phyloP scores from a whole-genome alignment of 1,140 invertebrate genomes.

The Philaenus spumarius region DNA sequence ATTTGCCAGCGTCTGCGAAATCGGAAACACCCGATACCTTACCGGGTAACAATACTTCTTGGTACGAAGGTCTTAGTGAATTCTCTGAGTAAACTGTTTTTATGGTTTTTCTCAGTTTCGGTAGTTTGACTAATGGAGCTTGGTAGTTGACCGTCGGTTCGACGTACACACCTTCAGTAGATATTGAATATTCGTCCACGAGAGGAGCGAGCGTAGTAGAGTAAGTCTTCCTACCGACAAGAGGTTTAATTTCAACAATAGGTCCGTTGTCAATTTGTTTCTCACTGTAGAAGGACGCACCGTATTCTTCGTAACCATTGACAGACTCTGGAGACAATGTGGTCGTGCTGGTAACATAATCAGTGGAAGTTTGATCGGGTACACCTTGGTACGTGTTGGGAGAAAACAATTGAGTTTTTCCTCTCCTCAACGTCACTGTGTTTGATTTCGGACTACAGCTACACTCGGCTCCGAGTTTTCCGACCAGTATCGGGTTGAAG shows the following conservation, averaged over 20 bases:
- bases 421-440: slow-evolving; percentile 42
- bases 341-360: slow-evolving; percentile 15
- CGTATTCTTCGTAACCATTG: neutral
- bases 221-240: slow-evolving; percentile 12
- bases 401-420: slow-evolving; percentile 17
- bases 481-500: slow-evolving; percentile 56
- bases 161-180: too few relatives aligned
- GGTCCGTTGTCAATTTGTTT: slow-evolving; percentile 2
- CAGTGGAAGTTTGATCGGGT: neutral
- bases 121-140: neutral
- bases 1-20: slow-evolving; percentile 18
- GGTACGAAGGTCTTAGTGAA: neutral
- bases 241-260: slow-evolving; percentile 27
- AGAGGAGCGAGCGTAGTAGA: neutral
- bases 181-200: too few relatives aligned
- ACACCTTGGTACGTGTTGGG: neutral
- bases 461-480: slow-evolving; percentile 64
- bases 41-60: neutral
- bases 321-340: neutral
- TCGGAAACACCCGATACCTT: neutral
- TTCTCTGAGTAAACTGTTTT: neutral
- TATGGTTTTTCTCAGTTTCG: too few relatives aligned
- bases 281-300: neutral
- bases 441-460: slow-evolving; percentile 53
- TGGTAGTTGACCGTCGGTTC: too few relatives aligned